Evolutionary conservation across 2,888 invertebrate genomes (phyloP), one percentile per base, ranked within the genome.

Genomic region (Drosophila eohydei): DNA sequence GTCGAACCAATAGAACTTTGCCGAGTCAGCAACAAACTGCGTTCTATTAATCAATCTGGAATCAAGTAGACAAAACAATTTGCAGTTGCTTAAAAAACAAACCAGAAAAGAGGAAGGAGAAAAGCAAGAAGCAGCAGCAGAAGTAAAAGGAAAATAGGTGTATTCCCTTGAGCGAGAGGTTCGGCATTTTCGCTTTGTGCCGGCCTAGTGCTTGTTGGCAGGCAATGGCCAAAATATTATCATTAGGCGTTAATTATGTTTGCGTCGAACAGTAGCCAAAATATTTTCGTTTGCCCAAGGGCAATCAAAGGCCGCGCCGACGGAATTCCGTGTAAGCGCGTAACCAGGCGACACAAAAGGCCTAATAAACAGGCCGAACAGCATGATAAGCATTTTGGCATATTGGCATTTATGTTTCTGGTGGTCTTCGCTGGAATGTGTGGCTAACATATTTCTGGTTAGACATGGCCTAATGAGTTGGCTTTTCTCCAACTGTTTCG

Each of bases 171-270:
- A 14, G 57, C 11, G 63, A 14, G 26, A 26, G 44, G 12, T 34
- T 55, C 50, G 52, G 43, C 50, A 21, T 62, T 38, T 55, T 43
- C 16, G 54, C 28, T 43, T 44, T 38, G 30, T 51, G 34, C 12
- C 16, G 28, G 16, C 7, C 41, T 30, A 11, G 16, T 43, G 36
- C 26, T 51, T 50, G 43, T 32, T 34, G 26, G 30, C 41, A 41
- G 5, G 46, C 67, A 66, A 63, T 71, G 56, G 21, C n/a, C 71
- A 74, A 78, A 83, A 84, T 78, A 81, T 83, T 80, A 74, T 83
- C 80, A 86, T 84, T 86, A 83, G 75, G 70, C 75, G 75, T 80
- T 86, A 83, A 84, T 84, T 83, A 84, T 86, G 71, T 69, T 72
- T 78, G 70, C 44, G 79, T 70, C 75, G 79, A 72, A 72, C 78